These are phyloP conservation scores for Tenthredo amoena DNA, from an alignment of 2,888 invertebrate species.

Conservation along the genomic window DNA sequence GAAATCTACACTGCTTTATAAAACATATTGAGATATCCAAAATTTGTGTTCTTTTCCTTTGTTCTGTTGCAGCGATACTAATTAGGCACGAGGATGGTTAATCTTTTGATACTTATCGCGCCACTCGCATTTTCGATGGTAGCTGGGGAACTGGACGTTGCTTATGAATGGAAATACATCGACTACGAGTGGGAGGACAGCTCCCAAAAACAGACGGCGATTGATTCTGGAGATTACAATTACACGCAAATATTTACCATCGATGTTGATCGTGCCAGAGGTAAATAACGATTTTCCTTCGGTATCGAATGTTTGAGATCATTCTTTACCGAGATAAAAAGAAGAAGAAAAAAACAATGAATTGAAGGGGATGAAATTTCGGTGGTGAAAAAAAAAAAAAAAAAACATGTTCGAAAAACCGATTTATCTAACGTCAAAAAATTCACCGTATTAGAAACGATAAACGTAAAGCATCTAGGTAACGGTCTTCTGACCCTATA, in stretches of 20 bases:
- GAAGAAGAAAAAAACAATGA: neutral
- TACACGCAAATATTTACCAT: slow-evolving; percentile 59
- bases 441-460: slow-evolving; percentile 32
- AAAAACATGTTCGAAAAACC: neutral
- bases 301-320: neutral
- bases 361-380: neutral
- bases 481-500: slow-evolving; percentile 19
- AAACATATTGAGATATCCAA: neutral
- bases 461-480: slow-evolving; percentile 44
- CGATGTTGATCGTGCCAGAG: slow-evolving; percentile 63
- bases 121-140: neutral
- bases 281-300: neutral
- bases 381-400: neutral
- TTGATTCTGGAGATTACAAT: slow-evolving; percentile 77
- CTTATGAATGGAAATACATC: slow-evolving; percentile 86
- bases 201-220: slow-evolving; percentile 80
- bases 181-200: slow-evolving; percentile 85
- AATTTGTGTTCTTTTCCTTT: neutral
- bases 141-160: slow-evolving; percentile 56
- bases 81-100: slow-evolving; percentile 1
- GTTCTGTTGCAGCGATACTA: neutral
- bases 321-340: neutral
- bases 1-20: neutral
- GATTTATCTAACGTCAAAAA: neutral
- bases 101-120: neutral